Evolutionary conservation across 2,888 invertebrate species (phyloP).

Genomic region (Therioaphis trifolii): DNA sequence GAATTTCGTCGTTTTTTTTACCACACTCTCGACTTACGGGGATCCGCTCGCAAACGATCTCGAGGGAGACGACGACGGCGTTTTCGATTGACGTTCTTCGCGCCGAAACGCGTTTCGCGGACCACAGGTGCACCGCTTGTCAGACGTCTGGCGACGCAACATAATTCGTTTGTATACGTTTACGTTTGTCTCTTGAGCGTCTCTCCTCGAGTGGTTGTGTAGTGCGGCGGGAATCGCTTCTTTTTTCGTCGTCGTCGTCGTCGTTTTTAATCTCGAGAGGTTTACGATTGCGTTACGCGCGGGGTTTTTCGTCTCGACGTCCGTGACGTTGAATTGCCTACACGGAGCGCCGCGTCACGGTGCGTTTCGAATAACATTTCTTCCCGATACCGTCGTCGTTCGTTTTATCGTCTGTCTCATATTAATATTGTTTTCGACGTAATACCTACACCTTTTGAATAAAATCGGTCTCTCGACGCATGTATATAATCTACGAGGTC

Average conservation of each 20-base stretch:
- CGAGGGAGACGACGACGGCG: too few species aligned
- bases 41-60: too few species aligned
- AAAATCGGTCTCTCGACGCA: too few species aligned
- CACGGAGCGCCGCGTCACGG: conserved; percentile 3
- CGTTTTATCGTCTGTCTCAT: too few species aligned
- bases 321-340: conserved; percentile 36
- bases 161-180: background rate
- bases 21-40: too few species aligned
- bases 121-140: background rate
- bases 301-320: background rate
- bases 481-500: too few species aligned
- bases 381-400: too few species aligned
- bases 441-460: too few species aligned
- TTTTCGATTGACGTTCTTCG: background rate
- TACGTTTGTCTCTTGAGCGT: background rate
- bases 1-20: background rate
- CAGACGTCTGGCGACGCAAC: background rate
- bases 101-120: background rate
- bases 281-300: background rate
- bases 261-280: background rate
- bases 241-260: too few species aligned
- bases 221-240: background rate
- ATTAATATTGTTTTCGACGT: too few species aligned
- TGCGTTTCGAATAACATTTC: too few species aligned
- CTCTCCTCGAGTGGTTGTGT: background rate